Evolutionary conservation across 2,888 invertebrate species (phyloP).

Genomic region (Rotaria magnacalcarata): DNA sequence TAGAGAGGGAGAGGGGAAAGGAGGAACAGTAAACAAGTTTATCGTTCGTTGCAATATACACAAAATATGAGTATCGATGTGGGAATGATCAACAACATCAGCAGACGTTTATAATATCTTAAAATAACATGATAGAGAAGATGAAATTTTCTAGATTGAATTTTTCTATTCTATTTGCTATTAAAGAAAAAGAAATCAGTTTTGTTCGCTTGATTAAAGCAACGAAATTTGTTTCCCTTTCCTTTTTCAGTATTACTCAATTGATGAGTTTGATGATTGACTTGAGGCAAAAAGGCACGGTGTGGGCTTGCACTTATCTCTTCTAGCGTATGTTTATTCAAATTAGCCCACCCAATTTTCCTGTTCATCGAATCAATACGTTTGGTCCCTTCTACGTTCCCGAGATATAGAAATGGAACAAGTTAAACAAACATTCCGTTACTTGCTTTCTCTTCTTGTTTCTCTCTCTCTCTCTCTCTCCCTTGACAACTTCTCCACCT

Average conservation of each 20-base stretch:
- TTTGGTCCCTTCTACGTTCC: background rate
- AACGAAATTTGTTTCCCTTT: background rate
- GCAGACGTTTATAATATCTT: constrained; percentile 29
- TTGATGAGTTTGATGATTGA: constrained; percentile 9
- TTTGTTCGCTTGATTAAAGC: constrained; percentile 15
- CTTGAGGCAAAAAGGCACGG: background rate
- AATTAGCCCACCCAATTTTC: constrained; percentile 29
- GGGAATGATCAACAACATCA: constrained; percentile 22
- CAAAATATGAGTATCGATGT: constrained; percentile 28
- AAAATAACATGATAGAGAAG: background rate
- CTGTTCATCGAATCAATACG: constrained; percentile 29
- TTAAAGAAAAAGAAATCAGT: constrained; percentile 4
- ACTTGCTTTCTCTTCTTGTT: background rate
- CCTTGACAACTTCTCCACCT: constrained; percentile 1
- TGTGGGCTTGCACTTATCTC: constrained; percentile 5
- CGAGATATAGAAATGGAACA: background rate
- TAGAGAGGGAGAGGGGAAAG: background rate
- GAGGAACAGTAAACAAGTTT: constrained; percentile 20
- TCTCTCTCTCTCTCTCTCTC: background rate
- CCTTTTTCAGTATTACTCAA: background rate
- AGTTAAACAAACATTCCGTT: constrained; percentile 15
- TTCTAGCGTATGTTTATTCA: constrained; percentile 22
- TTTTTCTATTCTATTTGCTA: background rate
- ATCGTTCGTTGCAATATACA: constrained; percentile 25
- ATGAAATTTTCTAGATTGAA: background rate